phyloP scores from a whole-genome alignment of 2,113 vertebrate genomes.

The Eidolon helvum region DNA sequence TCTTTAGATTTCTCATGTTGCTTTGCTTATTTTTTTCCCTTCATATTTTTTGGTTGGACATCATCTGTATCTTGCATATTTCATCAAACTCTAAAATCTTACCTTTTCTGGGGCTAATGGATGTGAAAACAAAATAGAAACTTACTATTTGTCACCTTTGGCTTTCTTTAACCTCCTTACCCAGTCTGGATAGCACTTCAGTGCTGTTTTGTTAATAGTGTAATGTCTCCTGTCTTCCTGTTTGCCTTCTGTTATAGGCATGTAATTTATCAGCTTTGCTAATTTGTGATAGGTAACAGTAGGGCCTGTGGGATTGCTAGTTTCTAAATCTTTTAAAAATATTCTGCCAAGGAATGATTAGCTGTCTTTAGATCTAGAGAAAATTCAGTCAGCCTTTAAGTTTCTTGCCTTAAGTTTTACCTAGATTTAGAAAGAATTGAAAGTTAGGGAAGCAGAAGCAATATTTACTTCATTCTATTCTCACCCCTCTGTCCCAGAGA shows the following conservation, averaged over 20 bases:
- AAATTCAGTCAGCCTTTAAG: not conserved
- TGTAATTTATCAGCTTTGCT: not conserved
- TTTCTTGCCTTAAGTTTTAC: not conserved
- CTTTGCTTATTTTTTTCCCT: not conserved
- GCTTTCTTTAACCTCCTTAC: not conserved
- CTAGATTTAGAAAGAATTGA: not conserved
- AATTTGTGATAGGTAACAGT: not conserved
- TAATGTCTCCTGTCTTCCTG: not conserved
- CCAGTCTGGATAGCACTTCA: not conserved
- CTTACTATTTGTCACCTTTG: not conserved
- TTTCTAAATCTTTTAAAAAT: conserved; percentile 18
- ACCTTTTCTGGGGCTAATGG: not conserved
- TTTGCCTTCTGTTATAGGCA: not conserved
- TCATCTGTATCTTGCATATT: not conserved
- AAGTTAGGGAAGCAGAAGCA: not conserved
- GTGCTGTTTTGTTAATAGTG: not conserved
- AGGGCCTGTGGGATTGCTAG: not conserved
- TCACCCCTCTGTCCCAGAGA: not conserved
- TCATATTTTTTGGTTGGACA: not conserved
- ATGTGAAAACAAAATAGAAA: conserved; percentile 24
- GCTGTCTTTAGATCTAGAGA: not conserved
- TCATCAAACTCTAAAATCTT: not conserved
- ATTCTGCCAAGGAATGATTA: not conserved
- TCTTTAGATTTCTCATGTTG: not conserved
- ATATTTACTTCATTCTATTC: not conserved